Evolutionary conservation across 2,888 invertebrate species (phyloP).

Genomic region (Lycocerus yunnanus): DNA sequence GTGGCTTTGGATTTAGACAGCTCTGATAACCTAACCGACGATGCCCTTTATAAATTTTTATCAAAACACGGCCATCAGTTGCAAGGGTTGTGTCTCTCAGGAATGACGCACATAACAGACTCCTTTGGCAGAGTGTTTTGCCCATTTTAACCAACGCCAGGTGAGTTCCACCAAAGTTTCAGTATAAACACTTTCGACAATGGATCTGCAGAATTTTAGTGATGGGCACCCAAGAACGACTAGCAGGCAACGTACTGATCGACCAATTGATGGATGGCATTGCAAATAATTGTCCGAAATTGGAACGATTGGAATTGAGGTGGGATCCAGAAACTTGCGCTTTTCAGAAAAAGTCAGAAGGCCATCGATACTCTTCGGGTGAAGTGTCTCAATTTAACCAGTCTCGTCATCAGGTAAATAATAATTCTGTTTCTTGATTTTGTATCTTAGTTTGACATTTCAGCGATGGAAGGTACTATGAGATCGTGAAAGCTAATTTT

Average conservation of each 20-base stretch:
- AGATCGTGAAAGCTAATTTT: conserved; percentile 98
- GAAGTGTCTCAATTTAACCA: conserved; percentile 89
- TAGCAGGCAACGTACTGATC: conserved; percentile 95
- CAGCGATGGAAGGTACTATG: conserved; percentile 98
- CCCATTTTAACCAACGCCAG: conserved; percentile 89
- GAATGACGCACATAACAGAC: conserved; percentile 98
- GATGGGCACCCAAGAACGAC: conserved; percentile 95
- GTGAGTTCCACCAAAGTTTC: conserved; percentile 58
- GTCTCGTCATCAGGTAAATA: conserved; percentile 84
- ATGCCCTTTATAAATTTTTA: conserved; percentile 89
- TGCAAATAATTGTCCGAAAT: conserved; percentile 84
- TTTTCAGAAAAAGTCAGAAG: conserved; percentile 99
- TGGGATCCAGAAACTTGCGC: conserved; percentile 98
- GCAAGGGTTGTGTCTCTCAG: conserved; percentile 84
- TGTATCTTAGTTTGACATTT: conserved; percentile 40
- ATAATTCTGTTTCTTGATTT: background rate
- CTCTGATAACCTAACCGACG: conserved; percentile 94
- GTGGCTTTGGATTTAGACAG: conserved; percentile 92
- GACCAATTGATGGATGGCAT: conserved; percentile 98
- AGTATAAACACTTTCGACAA: background rate
- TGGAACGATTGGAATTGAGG: conserved; percentile 91
- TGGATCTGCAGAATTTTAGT: conserved; percentile 79
- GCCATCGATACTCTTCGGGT: conserved; percentile 97
- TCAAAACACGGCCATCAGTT: conserved; percentile 88
- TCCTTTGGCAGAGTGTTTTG: conserved; percentile 96